Evolutionary conservation across 2,888 invertebrate genomes (phyloP).

Genomic region (Epirrita christyi): DNA sequence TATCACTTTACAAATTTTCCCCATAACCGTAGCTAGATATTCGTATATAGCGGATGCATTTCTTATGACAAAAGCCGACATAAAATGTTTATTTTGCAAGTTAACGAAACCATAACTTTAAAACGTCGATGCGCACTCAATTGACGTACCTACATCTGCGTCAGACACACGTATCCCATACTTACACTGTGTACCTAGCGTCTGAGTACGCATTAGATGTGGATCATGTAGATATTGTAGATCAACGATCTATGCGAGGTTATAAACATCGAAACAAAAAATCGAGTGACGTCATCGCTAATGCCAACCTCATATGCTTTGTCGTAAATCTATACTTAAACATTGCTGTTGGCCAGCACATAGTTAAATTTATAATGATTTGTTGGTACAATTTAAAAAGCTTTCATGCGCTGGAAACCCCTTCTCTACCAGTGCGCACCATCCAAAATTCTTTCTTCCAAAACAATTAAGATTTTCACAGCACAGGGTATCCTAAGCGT

Average conservation of each 20-base stretch:
- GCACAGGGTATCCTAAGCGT: too few species aligned
- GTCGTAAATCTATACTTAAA: slow-evolving; percentile 39
- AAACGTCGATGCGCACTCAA: slow-evolving; percentile 25
- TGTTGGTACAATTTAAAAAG: background rate
- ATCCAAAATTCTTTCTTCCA: too few species aligned
- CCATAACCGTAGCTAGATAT: background rate
- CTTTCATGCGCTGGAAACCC: too few species aligned
- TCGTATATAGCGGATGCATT: slow-evolving; percentile 17
- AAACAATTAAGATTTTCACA: too few species aligned
- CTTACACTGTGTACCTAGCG: slow-evolving; percentile 34
- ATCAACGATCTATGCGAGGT: slow-evolving; percentile 58
- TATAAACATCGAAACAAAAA: slow-evolving; percentile 50
- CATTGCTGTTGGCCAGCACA: slow-evolving; percentile 20
- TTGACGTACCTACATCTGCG: slow-evolving; percentile 41
- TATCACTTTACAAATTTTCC: background rate
- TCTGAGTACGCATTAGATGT: slow-evolving; percentile 50
- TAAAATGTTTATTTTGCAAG: slow-evolving; percentile 8
- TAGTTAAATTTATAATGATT: slow-evolving; percentile 9
- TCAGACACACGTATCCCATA: slow-evolving; percentile 45
- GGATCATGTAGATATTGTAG: slow-evolving; percentile 59
- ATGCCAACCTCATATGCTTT: slow-evolving; percentile 40
- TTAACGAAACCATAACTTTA: slow-evolving; percentile 1
- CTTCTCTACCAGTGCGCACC: too few species aligned
- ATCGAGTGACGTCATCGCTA: slow-evolving; percentile 42
- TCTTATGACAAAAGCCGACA: slow-evolving; percentile 12